A percentile compares a stretch with the other conserved stretches of the same genome.
Evolutionary conservation across 2,797 vertebrate genomes (phyloP).

Genomic region (Rhinella marina): DNA sequence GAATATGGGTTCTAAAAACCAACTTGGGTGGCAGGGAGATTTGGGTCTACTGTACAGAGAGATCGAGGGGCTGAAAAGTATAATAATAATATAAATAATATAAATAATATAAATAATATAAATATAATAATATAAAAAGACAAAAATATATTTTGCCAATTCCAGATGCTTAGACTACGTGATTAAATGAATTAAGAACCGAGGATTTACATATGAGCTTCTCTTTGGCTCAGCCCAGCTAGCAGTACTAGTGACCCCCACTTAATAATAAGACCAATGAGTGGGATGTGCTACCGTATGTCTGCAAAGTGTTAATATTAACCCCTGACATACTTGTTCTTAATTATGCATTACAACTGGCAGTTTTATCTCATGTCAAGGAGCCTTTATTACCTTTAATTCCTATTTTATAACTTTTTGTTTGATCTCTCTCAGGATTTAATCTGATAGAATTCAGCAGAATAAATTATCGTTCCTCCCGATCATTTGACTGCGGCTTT

Average conservation of each 20-base stretch:
- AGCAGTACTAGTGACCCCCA: constrained; percentile 5
- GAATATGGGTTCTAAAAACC: neutral
- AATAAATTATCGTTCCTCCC: constrained; percentile 76
- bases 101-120: too few species aligned
- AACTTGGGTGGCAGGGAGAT: neutral
- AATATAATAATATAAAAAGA: too few species aligned
- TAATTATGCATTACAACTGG: constrained; percentile 69
- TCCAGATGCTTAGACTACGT: neutral
- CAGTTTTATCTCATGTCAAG: constrained; percentile 67
- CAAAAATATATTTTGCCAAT: neutral
- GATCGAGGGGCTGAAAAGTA: neutral
- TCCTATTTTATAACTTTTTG: constrained; percentile 80
- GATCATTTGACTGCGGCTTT: constrained; percentile 72
- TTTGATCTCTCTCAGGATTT: constrained; percentile 78
- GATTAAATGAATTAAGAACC: constrained; percentile 4
- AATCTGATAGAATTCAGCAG: constrained; percentile 75
- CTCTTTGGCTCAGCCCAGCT: neutral
- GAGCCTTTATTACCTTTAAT: constrained; percentile 75
- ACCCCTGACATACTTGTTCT: constrained; percentile 67
- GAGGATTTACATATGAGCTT: neutral
- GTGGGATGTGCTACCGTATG: too few species aligned
- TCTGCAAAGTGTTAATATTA: constrained; percentile 67
- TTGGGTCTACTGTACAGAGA: neutral
- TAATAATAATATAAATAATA: neutral
- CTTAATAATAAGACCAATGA: constrained; percentile 57